Conservation (phyloP, 92 coral and sea anemone genomes). For the Palythoa grandiflora region DNA sequence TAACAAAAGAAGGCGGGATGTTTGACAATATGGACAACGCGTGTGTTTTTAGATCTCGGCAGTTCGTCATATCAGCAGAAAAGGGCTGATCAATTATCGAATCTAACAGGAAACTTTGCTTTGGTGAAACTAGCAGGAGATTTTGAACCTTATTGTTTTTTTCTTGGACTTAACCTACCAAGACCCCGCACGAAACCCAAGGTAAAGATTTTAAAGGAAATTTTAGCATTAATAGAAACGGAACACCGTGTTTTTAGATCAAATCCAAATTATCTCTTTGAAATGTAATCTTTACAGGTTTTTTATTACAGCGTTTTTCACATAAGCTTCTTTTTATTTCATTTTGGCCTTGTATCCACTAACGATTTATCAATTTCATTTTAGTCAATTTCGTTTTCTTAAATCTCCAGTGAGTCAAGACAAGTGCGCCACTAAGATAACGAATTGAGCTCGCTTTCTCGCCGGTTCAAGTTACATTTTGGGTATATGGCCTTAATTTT, state of each 20-base stretch:
- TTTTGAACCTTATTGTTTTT: background rate
- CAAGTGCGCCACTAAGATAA: background rate
- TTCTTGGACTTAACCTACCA: background rate
- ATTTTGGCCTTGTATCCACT: background rate
- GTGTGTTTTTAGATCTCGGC: constrained; percentile 19
- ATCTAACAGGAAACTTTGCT: constrained; percentile 52
- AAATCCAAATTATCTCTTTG: background rate
- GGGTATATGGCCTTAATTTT: too few relatives aligned
- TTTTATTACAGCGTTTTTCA: background rate
- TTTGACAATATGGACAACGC: constrained; percentile 22
- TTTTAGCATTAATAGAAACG: background rate
- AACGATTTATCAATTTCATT: background rate
- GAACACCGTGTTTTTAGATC: background rate
- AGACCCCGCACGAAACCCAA: background rate
- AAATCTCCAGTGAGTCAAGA: background rate
- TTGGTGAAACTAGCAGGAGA: constrained; percentile 39
- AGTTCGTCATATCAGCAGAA: constrained; percentile 24
- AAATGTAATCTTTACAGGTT: background rate
- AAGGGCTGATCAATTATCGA: constrained; percentile 3
- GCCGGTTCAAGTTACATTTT: too few relatives aligned
- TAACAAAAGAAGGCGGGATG: constrained; percentile 39
- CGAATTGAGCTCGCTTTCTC: background rate
- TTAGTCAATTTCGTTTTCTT: background rate
- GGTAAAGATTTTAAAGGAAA: background rate
- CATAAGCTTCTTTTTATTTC: background rate